phyloP scores from a whole-genome alignment of 2,113 vertebrate genomes.

The Channa maculata region DNA sequence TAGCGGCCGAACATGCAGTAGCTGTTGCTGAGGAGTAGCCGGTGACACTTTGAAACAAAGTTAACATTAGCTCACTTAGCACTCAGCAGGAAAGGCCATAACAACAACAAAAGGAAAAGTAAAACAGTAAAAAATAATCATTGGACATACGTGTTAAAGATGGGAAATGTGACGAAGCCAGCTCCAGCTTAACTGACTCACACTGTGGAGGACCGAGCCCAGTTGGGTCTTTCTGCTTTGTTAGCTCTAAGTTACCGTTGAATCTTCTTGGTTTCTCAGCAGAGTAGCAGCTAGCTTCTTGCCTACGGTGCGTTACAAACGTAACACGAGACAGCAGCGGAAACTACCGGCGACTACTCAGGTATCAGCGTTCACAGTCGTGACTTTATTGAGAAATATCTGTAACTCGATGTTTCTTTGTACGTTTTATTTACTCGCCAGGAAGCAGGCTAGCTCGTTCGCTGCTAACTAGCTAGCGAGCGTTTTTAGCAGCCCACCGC shows the following conservation, averaged over 20 bases:
- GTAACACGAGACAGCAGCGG: background rate
- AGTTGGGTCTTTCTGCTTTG: slow-evolving; percentile 6
- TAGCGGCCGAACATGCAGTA: slow-evolving; percentile 4
- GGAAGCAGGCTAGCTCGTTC: background rate
- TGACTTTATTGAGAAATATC: background rate
- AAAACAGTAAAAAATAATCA: background rate
- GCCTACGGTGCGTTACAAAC: background rate
- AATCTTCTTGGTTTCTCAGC: slow-evolving; percentile 16
- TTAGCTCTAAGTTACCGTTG: background rate
- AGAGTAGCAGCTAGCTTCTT: slow-evolving; percentile 51
- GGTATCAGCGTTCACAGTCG: background rate
- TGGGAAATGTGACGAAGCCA: slow-evolving; percentile 49
- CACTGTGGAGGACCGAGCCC: slow-evolving; percentile 10
- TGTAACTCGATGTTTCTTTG: background rate
- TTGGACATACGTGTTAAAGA: slow-evolving; percentile 59
- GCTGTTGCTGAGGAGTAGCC: background rate
- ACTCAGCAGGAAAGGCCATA: slow-evolving; percentile 9
- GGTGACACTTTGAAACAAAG: background rate
- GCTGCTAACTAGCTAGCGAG: slow-evolving; percentile 7
- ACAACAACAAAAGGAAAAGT: background rate
- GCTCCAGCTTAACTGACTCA: slow-evolving; percentile 62
- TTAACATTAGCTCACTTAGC: slow-evolving; percentile 5
- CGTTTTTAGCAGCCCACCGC: slow-evolving; percentile 40
- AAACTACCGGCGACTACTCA: background rate
- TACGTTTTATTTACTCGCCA: background rate